Percentiles rank a stretch among this genome's conserved stretches.
These are phyloP conservation scores for Sminthurides aquaticus DNA, from an alignment of 2,888 invertebrate genomes.

Conservation along the genomic window DNA sequence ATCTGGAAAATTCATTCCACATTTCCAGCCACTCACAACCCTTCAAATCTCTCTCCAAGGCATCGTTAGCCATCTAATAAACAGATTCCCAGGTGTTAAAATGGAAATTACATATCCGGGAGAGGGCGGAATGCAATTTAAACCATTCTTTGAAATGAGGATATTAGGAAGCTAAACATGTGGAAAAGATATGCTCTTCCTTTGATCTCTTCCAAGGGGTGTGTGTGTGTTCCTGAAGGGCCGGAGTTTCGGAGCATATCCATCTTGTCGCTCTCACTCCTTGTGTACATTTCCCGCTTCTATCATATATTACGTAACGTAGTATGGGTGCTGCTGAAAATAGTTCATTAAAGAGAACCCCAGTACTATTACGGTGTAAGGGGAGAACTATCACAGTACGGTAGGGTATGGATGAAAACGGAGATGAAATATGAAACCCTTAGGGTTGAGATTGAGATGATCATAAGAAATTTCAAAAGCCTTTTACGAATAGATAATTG, in stretches of 20 bases:
- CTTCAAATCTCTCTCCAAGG: too few relatives aligned
- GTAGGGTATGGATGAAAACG: neutral
- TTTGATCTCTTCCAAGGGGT: constrained; percentile 1
- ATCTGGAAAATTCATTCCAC: too few relatives aligned
- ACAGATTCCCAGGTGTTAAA: constrained; percentile 6
- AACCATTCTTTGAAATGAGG: neutral
- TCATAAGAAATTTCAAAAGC: neutral
- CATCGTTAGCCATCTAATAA: too few relatives aligned
- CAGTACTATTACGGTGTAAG: too few relatives aligned
- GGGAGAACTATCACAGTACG: neutral
- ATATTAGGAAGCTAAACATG: constrained; percentile 1
- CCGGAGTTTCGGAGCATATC: neutral
- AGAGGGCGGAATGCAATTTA: neutral
- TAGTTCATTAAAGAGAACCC: neutral
- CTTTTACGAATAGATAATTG: neutral
- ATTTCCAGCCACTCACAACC: too few relatives aligned
- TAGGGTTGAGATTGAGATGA: neutral
- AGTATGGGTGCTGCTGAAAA: neutral
- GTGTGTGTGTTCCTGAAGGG: constrained; percentile 1
- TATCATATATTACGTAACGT: too few relatives aligned
- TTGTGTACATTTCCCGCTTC: too few relatives aligned
- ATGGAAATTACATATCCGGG: neutral
- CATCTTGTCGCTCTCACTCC: too few relatives aligned
- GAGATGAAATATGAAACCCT: constrained; percentile 4
- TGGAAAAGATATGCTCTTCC: neutral